These are phyloP conservation scores for Aphelinus atriplicis DNA, from an alignment of 1,140 invertebrate genomes.

Conservation along the genomic window DNA sequence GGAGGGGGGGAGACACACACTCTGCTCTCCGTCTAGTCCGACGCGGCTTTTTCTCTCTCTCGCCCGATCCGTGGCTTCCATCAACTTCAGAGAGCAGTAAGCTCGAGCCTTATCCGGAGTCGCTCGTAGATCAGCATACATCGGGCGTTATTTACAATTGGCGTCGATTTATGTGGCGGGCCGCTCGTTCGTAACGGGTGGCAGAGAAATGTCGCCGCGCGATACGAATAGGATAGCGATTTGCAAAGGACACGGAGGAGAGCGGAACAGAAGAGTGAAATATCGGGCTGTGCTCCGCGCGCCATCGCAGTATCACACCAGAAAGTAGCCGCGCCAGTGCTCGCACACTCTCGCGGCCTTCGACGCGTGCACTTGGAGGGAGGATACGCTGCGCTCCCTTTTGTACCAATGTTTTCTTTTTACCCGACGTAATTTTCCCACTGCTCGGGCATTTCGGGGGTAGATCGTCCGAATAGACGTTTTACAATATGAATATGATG, in stretches of 20 bases:
- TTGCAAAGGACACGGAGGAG: constrained; percentile 5
- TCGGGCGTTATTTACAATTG: constrained; percentile 63
- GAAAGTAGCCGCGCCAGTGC: too few species aligned
- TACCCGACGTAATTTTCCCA: too few species aligned
- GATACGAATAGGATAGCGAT: constrained; percentile 15
- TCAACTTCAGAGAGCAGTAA: constrained; percentile 8
- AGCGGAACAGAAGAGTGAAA: neutral
- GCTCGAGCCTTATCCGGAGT: neutral
- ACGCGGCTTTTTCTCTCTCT: constrained; percentile 5
- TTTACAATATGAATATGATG: too few species aligned
- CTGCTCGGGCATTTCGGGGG: too few species aligned
- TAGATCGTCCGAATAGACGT: too few species aligned
- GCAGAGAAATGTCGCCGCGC: neutral
- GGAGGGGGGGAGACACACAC: neutral
- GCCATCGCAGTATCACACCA: neutral
- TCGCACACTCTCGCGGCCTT: too few species aligned
- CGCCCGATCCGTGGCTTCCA: constrained; percentile 7
- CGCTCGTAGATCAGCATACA: constrained; percentile 56
- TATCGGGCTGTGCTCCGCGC: neutral
- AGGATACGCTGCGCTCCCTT: neutral
- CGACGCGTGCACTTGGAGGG: neutral
- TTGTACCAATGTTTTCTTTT: too few species aligned
- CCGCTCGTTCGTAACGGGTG: constrained; percentile 51
- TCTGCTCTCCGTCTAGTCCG: constrained; percentile 22
- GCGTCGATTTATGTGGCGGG: constrained; percentile 58